Percentiles rank a stretch among this genome's conserved stretches.
phyloP scores from a whole-genome alignment of 2,888 invertebrate genomes.

The Cryptus armator region DNA sequence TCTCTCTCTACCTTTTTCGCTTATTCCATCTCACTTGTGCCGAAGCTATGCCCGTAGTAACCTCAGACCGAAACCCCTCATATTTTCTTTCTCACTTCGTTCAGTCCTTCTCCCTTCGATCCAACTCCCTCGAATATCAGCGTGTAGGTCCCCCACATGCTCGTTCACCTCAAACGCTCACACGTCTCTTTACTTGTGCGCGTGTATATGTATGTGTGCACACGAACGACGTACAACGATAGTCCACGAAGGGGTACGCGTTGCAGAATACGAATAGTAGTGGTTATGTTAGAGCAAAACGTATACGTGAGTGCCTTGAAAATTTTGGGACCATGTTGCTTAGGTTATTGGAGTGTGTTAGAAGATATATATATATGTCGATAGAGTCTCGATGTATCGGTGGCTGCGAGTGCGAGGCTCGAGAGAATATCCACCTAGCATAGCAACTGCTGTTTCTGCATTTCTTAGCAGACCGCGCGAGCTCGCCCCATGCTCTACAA shows the following conservation, averaged over 20 bases:
- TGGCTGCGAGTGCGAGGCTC: constrained; percentile 48
- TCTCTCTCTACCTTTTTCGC: constrained; percentile 30
- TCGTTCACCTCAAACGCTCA: constrained; percentile 38
- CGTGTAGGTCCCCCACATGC: constrained; percentile 39
- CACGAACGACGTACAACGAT: constrained; percentile 28
- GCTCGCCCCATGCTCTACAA: constrained; percentile 76
- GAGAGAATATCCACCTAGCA: constrained; percentile 82
- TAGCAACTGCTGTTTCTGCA: constrained; percentile 85
- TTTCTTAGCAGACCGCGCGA: constrained; percentile 78
- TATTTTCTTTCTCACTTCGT: constrained; percentile 45
- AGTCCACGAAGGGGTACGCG: neutral
- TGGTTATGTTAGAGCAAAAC: constrained; percentile 34
- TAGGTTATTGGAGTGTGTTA: constrained; percentile 45
- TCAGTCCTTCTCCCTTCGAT: constrained; percentile 38
- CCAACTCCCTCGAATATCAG: constrained; percentile 64
- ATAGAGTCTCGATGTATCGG: constrained; percentile 22
- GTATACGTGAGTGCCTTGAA: constrained; percentile 65
- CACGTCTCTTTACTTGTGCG: neutral
- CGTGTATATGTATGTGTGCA: constrained; percentile 45
- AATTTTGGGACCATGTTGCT: constrained; percentile 56
- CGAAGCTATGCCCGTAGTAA: constrained; percentile 37
- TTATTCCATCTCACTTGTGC: constrained; percentile 56
- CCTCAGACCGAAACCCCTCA: constrained; percentile 53
- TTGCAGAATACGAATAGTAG: constrained; percentile 32
- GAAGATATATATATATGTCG: constrained; percentile 22